phyloP scores from a whole-genome alignment of 2,888 invertebrate genomes.

The Mythimna loreyi region DNA sequence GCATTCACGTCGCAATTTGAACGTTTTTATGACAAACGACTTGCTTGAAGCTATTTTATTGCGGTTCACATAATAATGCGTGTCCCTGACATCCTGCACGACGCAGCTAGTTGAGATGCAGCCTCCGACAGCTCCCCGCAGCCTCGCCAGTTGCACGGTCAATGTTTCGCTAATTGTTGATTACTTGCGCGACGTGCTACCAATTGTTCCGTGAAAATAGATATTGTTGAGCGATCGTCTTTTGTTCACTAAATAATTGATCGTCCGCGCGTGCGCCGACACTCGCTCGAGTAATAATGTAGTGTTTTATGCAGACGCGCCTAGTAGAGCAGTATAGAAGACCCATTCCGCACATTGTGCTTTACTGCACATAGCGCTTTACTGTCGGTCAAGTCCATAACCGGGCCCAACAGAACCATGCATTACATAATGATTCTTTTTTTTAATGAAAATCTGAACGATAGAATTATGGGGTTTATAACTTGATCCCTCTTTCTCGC shows the following conservation, averaged over 20 bases:
- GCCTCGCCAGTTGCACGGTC: background rate
- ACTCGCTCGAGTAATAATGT: slow-evolving; percentile 16
- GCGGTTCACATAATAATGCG: slow-evolving; percentile 22
- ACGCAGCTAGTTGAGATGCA: slow-evolving; percentile 11
- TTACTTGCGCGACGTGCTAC: slow-evolving; percentile 26
- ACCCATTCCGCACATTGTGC: background rate
- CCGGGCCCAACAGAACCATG: too few species aligned
- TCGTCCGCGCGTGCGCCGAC: slow-evolving; percentile 29
- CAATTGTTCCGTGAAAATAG: slow-evolving; percentile 41
- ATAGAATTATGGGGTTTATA: too few species aligned
- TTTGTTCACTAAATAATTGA: slow-evolving; percentile 59
- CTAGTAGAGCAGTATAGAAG: slow-evolving; percentile 9
- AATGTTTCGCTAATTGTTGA: slow-evolving; percentile 31
- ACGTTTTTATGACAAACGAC: slow-evolving; percentile 36
- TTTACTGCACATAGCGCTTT: too few species aligned
- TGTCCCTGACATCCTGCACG: slow-evolving; percentile 32
- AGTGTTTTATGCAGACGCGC: slow-evolving; percentile 11
- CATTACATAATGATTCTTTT: too few species aligned
- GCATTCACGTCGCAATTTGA: slow-evolving; percentile 34
- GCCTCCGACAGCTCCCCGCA: slow-evolving; percentile 13
- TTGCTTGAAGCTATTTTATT: slow-evolving; percentile 22
- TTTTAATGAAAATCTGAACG: too few species aligned
- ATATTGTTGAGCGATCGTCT: slow-evolving; percentile 52
- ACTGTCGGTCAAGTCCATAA: too few species aligned
- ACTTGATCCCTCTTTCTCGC: too few species aligned